A percentile compares a stretch with the other conserved stretches of the same genome.
These are phyloP conservation scores for Ellobius talpinus DNA, from an alignment of 2,113 vertebrate genomes.

Conservation along the genomic window DNA sequence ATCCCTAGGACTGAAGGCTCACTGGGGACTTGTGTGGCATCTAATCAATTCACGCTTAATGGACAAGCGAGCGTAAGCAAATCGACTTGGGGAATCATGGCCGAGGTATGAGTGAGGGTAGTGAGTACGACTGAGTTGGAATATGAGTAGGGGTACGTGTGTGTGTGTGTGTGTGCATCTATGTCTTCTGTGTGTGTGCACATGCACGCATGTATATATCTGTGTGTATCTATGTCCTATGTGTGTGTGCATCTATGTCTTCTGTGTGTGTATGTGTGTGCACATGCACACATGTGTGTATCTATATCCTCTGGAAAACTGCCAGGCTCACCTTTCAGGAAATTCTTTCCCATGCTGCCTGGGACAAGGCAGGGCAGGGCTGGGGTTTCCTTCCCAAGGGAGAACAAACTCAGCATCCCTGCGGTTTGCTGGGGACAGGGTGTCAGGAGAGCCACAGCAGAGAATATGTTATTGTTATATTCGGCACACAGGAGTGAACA, in stretches of 20 bases:
- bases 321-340: slow-evolving; percentile 57
- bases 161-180: not conserved
- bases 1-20: not conserved
- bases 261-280: not conserved
- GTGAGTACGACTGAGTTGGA: not conserved
- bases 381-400: not conserved
- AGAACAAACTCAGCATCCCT: not conserved
- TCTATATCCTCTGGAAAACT: not conserved
- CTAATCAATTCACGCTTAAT: not conserved
- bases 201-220: too few relatives aligned
- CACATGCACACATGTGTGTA: not conserved
- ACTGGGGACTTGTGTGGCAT: not conserved
- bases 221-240: too few relatives aligned
- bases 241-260: not conserved
- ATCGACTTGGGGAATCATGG: too few relatives aligned
- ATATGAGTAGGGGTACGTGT: not conserved
- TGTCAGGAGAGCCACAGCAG: not conserved
- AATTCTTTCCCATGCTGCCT: slow-evolving; percentile 9
- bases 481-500: not conserved
- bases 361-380: not conserved
- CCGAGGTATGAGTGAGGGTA: not conserved
- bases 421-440: not conserved
- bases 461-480: not conserved
- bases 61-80: not conserved
- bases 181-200: too few relatives aligned